These are phyloP conservation scores for Lota lota DNA, from an alignment of 2,113 vertebrate species.

Conservation along the genomic window DNA sequence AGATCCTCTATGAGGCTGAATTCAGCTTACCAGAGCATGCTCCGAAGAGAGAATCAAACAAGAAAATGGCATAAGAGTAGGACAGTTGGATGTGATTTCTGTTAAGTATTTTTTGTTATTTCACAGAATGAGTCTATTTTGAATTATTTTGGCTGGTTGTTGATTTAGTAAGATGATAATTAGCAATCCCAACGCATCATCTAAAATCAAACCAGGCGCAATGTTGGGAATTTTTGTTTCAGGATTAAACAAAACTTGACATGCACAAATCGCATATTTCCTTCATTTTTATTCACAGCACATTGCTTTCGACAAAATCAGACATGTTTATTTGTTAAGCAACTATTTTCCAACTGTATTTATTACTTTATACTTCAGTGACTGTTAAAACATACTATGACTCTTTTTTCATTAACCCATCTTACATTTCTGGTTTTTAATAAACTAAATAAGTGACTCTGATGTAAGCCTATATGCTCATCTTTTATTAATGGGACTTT, in stretches of 20 bases:
- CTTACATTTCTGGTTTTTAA: conserved; percentile 3
- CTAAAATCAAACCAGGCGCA: too few relatives aligned
- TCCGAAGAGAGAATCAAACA: conserved; percentile 32
- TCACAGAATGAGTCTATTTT: too few relatives aligned
- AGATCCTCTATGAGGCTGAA: conserved; percentile 68
- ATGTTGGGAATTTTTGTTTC: too few relatives aligned
- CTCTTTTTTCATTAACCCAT: conserved; percentile 1
- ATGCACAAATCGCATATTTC: neutral
- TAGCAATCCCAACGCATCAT: too few relatives aligned
- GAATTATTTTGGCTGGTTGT: too few relatives aligned
- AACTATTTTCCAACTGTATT: conserved; percentile 32
- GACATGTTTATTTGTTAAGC: conserved; percentile 24
- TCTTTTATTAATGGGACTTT: too few relatives aligned
- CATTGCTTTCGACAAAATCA: conserved; percentile 24
- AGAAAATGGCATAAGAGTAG: too few relatives aligned
- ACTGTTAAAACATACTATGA: conserved; percentile 21
- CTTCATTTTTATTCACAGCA: conserved; percentile 51
- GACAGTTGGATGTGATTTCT: too few relatives aligned
- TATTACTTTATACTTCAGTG: conserved; percentile 8
- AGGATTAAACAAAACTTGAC: neutral
- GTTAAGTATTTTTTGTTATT: too few relatives aligned
- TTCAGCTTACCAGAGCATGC: conserved; percentile 27
- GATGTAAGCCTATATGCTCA: neutral
- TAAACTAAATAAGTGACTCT: neutral
- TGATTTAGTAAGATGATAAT: too few relatives aligned